Evolutionary conservation across 2,113 vertebrate genomes (phyloP), one percentile per base, ranked within the genome.

Genomic region (Crypturellus undulatus): DNA sequence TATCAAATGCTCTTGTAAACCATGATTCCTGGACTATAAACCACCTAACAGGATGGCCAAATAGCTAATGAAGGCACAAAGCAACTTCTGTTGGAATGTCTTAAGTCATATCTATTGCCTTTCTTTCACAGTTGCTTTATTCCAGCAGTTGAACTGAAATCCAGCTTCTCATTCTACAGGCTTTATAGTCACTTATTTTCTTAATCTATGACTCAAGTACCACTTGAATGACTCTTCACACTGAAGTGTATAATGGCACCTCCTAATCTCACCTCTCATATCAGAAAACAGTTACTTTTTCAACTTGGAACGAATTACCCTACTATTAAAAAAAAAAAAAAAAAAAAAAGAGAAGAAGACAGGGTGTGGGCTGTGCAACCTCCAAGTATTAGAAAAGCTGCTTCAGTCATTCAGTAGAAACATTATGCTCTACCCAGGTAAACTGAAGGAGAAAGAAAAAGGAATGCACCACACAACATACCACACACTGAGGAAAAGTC

Each of bases 201-300:
- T 30, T 32, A 58, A 58, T 32, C 28, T 11, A 56, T 30, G 28
- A 58, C 28, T 58, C 20, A 68, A 71, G 0, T 7, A 68, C 9
- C 14, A 43, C 15, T 14, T 22, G 34, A 72, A 76, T 4, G 1
- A 69, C 62, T 20, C 34, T 8, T 5, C n/a, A 84, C 43, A 25
- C 45, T 42, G 15, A 68, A 45, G 9, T 21, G 16, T n/a, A 2
- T 30, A 60, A 1, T 7, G 9, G 34, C 10, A 65, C 30, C 28
- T 79, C 24, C 47, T 25, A 12, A 34, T 18, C 45, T 34, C 47
- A 26, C 14, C 6, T 36, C 32, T 68, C 20, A 8, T 24, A 67
- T 1, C 1, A 5, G 1, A 0, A 14, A 87, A 79, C 4, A 47
- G 24, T 13, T 17, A 56, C 8, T 5, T 58, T 71, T 47, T 89